Percentiles rank a stretch among this genome's conserved stretches.
Conservation (phyloP, 2,797 vertebrate species). For the Bovichtus diacanthus region DNA sequence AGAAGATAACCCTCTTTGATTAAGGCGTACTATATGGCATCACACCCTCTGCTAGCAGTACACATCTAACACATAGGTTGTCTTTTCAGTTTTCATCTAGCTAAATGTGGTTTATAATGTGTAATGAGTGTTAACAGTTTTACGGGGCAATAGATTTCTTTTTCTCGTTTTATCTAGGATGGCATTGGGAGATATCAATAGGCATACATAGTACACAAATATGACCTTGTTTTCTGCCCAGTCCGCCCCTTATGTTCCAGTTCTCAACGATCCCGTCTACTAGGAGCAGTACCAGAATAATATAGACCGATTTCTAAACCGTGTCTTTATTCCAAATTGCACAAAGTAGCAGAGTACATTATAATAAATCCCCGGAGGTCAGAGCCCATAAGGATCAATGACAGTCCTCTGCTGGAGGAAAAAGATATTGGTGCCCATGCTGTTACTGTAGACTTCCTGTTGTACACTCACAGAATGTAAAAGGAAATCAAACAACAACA, state of each 20-base stretch:
- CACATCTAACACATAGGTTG: background rate
- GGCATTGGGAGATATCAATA: background rate
- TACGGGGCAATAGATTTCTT: background rate
- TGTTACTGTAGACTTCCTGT: background rate
- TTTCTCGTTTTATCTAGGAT: background rate
- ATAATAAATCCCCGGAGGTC: background rate
- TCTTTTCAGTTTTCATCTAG: background rate
- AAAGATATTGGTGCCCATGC: background rate
- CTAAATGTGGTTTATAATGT: background rate
- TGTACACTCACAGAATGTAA: background rate
- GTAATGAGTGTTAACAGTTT: background rate
- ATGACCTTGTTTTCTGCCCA: conserved; percentile 6
- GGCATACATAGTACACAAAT: background rate
- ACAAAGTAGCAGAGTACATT: background rate
- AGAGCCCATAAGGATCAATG: background rate
- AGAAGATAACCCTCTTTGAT: background rate
- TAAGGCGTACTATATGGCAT: background rate
- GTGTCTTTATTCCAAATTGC: background rate
- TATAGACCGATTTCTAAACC: background rate
- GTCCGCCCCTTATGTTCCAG: background rate
- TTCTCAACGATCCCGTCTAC: background rate
- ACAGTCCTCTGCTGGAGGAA: background rate
- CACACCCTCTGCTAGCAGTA: background rate
- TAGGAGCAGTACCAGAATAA: background rate
- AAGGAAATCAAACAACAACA: too few species aligned